Percentiles rank a stretch among this genome's conserved stretches.
Conservation (phyloP, 1,140 invertebrate genomes). For the Dendrolimus kikuchii region DNA sequence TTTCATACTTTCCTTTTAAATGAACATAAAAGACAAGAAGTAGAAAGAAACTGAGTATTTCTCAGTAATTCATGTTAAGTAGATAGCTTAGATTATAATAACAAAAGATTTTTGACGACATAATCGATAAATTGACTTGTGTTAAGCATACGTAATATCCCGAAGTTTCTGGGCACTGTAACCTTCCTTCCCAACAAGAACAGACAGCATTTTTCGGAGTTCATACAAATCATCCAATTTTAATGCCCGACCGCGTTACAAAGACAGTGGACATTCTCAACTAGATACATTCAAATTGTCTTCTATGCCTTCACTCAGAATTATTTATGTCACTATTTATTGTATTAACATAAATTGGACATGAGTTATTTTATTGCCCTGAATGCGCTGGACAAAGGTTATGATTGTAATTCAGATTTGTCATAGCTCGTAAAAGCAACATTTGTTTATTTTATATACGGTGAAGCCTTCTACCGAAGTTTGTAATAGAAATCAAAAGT, state of each 20-base stretch:
- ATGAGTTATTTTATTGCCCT: conserved; percentile 69
- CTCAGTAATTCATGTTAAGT: no score
- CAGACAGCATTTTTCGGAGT: no score
- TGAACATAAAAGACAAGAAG: no score
- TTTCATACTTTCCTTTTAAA: no score
- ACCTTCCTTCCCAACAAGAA: no score
- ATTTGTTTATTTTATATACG: conserved; percentile 38
- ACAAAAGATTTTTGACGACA: no score
- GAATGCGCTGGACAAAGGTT: conserved; percentile 63
- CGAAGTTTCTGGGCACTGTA: no score
- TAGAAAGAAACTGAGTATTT: no score
- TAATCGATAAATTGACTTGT: no score
- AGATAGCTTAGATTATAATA: no score
- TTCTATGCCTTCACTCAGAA: conserved; percentile 43
- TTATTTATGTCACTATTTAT: conserved; percentile 71
- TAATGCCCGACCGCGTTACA: conserved; percentile 11
- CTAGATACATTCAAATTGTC: conserved; percentile 65
- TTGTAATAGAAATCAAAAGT: not conserved
- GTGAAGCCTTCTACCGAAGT: not conserved
- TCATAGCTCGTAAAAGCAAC: conserved; percentile 62
- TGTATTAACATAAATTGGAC: conserved; percentile 72
- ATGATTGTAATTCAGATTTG: conserved; percentile 66
- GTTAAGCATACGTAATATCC: no score
- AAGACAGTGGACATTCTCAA: conserved; percentile 31
- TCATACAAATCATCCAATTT: conserved; percentile 33